These are phyloP conservation scores for Drosophila robusta DNA, from an alignment of 2,888 invertebrate genomes.

Conservation along the genomic window DNA sequence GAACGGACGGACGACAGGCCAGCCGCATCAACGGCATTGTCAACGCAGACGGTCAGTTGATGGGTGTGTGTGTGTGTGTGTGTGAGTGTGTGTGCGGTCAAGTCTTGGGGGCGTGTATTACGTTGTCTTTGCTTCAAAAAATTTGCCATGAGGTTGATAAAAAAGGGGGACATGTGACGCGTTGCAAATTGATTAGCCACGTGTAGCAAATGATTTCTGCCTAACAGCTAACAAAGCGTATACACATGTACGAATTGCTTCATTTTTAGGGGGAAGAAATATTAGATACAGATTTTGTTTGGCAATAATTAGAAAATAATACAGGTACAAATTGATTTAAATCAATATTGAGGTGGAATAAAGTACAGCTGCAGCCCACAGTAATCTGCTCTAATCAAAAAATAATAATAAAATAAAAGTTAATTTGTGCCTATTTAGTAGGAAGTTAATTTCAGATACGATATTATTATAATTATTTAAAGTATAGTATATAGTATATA, in stretches of 20 bases:
- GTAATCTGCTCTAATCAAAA: no score
- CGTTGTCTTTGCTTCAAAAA: constrained; percentile 24
- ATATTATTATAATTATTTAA: no score
- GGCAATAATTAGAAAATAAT: neutral
- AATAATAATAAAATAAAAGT: no score
- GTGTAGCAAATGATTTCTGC: constrained; percentile 51
- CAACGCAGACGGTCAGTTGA: constrained; percentile 28
- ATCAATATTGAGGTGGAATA: no score
- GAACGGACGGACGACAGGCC: constrained; percentile 9
- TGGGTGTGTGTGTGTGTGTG: constrained; percentile 6
- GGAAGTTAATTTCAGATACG: no score
- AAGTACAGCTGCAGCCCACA: no score
- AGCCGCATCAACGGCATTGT: constrained; percentile 50
- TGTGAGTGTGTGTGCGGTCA: constrained; percentile 47
- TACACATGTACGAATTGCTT: constrained; percentile 23
- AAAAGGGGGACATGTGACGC: constrained; percentile 29
- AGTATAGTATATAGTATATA: no score
- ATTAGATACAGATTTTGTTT: neutral
- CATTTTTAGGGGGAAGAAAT: neutral
- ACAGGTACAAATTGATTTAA: no score
- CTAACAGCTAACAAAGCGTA: constrained; percentile 30
- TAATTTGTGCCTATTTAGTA: no score
- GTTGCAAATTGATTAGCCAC: constrained; percentile 70
- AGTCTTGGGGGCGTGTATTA: constrained; percentile 37
- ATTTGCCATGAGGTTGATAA: neutral